Evolutionary conservation across 2,888 invertebrate species (phyloP).

Genomic region (Oxycera nigricornis): DNA sequence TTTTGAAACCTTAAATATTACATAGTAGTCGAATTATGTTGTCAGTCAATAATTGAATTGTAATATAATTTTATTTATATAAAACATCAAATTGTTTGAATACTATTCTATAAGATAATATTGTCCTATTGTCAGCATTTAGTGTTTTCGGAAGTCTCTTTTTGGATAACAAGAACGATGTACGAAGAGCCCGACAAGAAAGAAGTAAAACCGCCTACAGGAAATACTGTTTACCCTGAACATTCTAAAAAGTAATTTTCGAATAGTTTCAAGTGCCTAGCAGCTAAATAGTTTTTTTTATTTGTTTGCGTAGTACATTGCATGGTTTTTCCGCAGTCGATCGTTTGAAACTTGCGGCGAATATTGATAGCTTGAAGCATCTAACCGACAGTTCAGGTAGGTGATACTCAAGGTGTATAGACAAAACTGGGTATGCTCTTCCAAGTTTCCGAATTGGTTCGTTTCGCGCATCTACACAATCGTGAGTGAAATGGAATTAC

Average conservation of each 20-base stretch:
- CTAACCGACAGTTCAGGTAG: slow-evolving; percentile 6
- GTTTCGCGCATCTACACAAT: no score
- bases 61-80: neutral
- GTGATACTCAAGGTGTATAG: no score
- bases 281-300: neutral
- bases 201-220: no score
- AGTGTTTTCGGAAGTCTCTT: no score
- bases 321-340: neutral
- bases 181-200: no score
- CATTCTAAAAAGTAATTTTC: neutral
- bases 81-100: neutral
- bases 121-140: neutral
- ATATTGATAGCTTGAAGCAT: neutral
- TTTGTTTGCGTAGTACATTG: neutral
- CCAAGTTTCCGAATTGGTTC: no score
- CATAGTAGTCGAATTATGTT: neutral
- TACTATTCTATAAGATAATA: neutral
- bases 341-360: neutral
- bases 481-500: no score
- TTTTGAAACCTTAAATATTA: neutral
- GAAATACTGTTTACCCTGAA: neutral
- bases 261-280: neutral
- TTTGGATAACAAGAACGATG: no score
- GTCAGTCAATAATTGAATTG: neutral
- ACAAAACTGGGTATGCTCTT: no score